Evolutionary conservation across 2,888 invertebrate genomes (phyloP), one percentile per base, ranked within the genome.

Genomic region (Nowickia ferox): DNA sequence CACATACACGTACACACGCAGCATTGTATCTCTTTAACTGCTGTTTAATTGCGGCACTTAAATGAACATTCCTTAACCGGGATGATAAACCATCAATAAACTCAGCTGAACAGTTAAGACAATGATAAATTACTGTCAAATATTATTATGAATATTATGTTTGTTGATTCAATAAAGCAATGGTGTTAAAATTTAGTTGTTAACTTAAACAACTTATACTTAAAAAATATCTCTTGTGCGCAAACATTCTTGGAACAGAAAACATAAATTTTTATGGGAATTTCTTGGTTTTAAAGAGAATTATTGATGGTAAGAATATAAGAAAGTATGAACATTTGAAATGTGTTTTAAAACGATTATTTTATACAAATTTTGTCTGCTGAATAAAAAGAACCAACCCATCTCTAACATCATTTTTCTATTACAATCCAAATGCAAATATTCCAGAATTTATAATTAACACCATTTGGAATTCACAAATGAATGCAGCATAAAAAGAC

Each of bases 381-480:
- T 57, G 15, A 57, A 11, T 6, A 15, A 1, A 9, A 53, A 53
- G 3, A 53, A 53, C n/a, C 53, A 53, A 19, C 53, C 19, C 10
- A 9, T 19, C 17, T 17, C 4, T 10, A 42, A 61, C 11, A 19
- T 19, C 19, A 17, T 19, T 30, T 30, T 30, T 6, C 30, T 6
- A 30, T 30, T 30, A 30, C 30, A 30, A 30, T 30, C 9, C 9
- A 53, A n/a, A 9, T 44, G 19, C 38, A 51, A 72, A 72, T 9
- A 72, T 59, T 6, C 1, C 5, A n/a, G 46, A 17, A 13, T 46
- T 59, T 17, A 38, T 72, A 59, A 71, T 71, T 55, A 71, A 71
- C 42, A 55, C 44, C 10, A 19, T 22, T 44, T 57, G 10, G 4
- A 57, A 57, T 53, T 11, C 72, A 59, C 11, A 44, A n/a, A 46